Conservation (phyloP, 2,113 vertebrate species). For the Pygoscelis antarcticus region DNA sequence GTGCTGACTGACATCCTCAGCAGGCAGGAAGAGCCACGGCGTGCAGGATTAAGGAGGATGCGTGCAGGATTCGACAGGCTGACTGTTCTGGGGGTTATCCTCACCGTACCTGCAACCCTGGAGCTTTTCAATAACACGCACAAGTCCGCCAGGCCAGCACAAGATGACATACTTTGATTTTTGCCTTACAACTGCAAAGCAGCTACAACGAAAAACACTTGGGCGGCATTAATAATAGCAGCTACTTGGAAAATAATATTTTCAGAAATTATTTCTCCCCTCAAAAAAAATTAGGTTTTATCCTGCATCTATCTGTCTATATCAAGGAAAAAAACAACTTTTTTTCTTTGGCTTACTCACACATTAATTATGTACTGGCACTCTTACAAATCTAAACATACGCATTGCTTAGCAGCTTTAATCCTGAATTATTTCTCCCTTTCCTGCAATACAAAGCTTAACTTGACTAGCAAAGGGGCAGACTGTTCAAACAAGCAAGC, state of each 20-base stretch:
- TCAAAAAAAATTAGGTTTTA: not conserved
- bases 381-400: not conserved
- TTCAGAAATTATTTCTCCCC: not conserved
- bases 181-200: not conserved
- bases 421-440: not conserved
- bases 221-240: accelerated
- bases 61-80: no score
- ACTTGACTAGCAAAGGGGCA: not conserved
- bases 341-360: not conserved
- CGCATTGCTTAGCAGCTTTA: not conserved
- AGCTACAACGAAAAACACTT: accelerated
- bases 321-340: not conserved
- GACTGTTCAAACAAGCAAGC: not conserved
- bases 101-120: not conserved
- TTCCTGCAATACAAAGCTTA: slow-evolving; percentile 1
- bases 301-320: not conserved
- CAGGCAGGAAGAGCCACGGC: not conserved
- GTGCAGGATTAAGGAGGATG: accelerated
- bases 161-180: not conserved
- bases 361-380: not conserved
- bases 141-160: not conserved
- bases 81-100: not conserved
- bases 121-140: not conserved
- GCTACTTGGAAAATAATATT: not conserved
- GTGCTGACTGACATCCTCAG: not conserved